Evolutionary conservation across 1,140 invertebrate species (phyloP).

Genomic region (Trichonephila clavipes): DNA sequence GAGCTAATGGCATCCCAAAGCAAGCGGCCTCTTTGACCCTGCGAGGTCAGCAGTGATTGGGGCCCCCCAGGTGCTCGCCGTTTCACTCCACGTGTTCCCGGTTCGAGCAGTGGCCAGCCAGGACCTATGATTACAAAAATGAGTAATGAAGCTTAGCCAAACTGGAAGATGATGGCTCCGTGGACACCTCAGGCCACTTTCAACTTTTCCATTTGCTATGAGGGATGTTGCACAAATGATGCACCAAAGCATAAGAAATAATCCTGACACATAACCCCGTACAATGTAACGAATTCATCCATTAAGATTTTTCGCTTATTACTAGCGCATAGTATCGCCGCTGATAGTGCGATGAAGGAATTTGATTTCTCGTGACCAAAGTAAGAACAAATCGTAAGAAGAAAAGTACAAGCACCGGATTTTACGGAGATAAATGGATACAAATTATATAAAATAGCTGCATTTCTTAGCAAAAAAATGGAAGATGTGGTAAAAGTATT

Average conservation of each 20-base stretch:
- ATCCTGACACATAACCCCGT: not conserved
- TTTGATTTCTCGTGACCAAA: not conserved
- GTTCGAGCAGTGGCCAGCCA: conserved; percentile 66
- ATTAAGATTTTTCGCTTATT: conserved; percentile 28
- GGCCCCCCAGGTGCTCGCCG: conserved; percentile 60
- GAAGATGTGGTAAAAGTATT: too few species aligned
- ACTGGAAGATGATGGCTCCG: conserved; percentile 56
- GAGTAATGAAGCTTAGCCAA: conserved; percentile 63
- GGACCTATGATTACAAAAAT: conserved; percentile 75
- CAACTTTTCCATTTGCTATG: conserved; percentile 40
- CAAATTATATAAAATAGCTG: too few species aligned
- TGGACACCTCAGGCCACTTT: conserved; percentile 51
- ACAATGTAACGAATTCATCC: conserved; percentile 8
- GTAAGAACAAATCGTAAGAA: too few species aligned
- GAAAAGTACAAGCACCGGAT: too few species aligned
- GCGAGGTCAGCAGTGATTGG: conserved; percentile 71
- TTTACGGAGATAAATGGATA: too few species aligned
- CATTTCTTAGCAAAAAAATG: too few species aligned
- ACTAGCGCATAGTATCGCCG: not conserved
- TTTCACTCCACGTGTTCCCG: conserved; percentile 62
- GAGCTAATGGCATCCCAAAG: conserved; percentile 58
- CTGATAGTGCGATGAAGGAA: not conserved
- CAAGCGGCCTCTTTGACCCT: conserved; percentile 65
- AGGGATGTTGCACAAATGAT: conserved; percentile 58
- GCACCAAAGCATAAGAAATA: conserved; percentile 9